phyloP scores from a whole-genome alignment of 2,113 vertebrate genomes.

The Columba janthina region DNA sequence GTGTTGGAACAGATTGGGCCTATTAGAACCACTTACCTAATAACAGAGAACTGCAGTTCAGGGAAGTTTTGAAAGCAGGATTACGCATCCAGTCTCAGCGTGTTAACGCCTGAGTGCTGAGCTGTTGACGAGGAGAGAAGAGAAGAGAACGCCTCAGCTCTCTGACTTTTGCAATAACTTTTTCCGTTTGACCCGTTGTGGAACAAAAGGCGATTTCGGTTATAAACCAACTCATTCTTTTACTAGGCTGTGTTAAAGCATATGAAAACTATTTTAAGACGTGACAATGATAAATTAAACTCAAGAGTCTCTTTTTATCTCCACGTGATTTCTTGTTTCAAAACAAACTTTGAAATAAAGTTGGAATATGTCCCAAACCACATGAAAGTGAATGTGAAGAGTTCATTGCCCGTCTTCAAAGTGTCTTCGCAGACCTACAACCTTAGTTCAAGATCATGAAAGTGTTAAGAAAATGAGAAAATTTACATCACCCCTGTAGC shows the following conservation, averaged over 20 bases:
- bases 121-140: neutral
- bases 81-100: neutral
- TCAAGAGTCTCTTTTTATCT: neutral
- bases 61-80: neutral
- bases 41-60: neutral
- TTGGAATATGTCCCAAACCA: slow-evolving; percentile 11
- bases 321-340: neutral
- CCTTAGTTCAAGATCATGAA: neutral
- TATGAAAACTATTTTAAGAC: neutral
- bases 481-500: neutral
- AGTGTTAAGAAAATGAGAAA: neutral
- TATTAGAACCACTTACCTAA: neutral
- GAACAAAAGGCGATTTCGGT: neutral
- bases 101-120: neutral
- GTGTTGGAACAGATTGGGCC: neutral
- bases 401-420: neutral
- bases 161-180: neutral
- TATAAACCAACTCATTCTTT: neutral
- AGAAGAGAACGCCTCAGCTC: neutral
- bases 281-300: neutral
- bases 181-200: neutral
- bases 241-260: neutral
- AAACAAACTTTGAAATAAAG: neutral
- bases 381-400: neutral
- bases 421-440: neutral